phyloP scores from a whole-genome alignment of 2,797 vertebrate genomes.

The Furcifer pardalis region DNA sequence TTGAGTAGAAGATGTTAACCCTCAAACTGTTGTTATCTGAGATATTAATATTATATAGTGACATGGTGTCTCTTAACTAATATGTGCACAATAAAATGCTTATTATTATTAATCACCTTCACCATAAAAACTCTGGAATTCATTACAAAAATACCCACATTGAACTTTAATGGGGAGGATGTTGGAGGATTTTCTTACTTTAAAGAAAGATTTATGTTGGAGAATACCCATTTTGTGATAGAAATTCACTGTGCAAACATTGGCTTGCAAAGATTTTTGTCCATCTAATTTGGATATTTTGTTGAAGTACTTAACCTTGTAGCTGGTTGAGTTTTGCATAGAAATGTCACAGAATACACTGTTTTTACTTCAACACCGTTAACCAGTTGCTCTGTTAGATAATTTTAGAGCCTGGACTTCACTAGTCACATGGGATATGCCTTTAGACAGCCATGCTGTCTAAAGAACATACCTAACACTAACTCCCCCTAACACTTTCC shows the following conservation, averaged over 20 bases:
- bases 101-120: conserved; percentile 75
- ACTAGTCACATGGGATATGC: not conserved
- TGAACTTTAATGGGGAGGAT: conserved; percentile 25
- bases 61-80: conserved; percentile 75
- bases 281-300: conserved; percentile 6
- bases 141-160: no score
- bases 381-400: not conserved
- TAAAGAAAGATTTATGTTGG: conserved; percentile 51
- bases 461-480: not conserved
- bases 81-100: conserved; percentile 76
- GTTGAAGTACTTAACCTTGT: not conserved
- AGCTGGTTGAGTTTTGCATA: not conserved
- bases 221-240: conserved; percentile 54
- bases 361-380: not conserved
- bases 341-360: not conserved
- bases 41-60: conserved; percentile 82
- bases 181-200: conserved; percentile 37
- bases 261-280: conserved; percentile 33
- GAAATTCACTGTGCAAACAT: no score
- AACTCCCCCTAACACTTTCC: not conserved
- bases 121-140: no score
- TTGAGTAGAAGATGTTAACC: conserved; percentile 73
- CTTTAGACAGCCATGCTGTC: not conserved
- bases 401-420: not conserved
- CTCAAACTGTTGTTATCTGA: conserved; percentile 68